Evolutionary conservation across 2,888 invertebrate genomes (phyloP), one percentile per base, ranked within the genome.

Genomic region (Drosophila meridionalis): DNA sequence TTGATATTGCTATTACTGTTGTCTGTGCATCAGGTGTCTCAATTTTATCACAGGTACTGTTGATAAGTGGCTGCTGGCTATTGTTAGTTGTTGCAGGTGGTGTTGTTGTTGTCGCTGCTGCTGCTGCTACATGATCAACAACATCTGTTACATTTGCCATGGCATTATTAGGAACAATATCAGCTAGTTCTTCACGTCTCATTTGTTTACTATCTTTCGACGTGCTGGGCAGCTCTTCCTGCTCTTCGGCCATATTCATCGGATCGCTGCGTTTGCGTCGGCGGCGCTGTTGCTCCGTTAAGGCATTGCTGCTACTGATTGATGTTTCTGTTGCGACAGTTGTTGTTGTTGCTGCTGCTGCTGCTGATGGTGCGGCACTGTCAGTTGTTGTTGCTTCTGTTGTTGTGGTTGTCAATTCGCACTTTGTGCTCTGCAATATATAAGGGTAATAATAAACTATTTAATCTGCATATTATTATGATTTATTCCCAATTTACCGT

Each of bases 1-100:
- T 12, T 43, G 66, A 62, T 48, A 64, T 53, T 43, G 71, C 56
- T 75, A 63, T 63, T 75, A 66, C 55, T 64, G 67, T 70, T 69
- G 59, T 67, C 70, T 67, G 66, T 69, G 68, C 73, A 69, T 81
- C 81, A 78, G 85, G 77, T 78, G 83, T 80, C 75, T 89, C 87
- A 74, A 81, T 85, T 88, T 85, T 92, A 92, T 90, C 91, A 92
- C 92, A 92, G 92, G 92, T 92, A 92, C 92, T 92, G 81, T 92
- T 92, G 83, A 91, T 90, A 86, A 87, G 65, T 78, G 78, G 81
- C 83, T 84, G 85, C 66, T 73, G 83, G 70, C 76, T 82, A 26
- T 26, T 52, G 59, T 73, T 68, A 73, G 64, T 73, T 73, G 67
- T 63, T 57, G 76, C 45, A 62, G 42, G 42, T 50, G 36, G 38